Evolutionary conservation across 2,797 vertebrate genomes (phyloP), one percentile per base, ranked within the genome.

Genomic region (Crenichthys baileyi): DNA sequence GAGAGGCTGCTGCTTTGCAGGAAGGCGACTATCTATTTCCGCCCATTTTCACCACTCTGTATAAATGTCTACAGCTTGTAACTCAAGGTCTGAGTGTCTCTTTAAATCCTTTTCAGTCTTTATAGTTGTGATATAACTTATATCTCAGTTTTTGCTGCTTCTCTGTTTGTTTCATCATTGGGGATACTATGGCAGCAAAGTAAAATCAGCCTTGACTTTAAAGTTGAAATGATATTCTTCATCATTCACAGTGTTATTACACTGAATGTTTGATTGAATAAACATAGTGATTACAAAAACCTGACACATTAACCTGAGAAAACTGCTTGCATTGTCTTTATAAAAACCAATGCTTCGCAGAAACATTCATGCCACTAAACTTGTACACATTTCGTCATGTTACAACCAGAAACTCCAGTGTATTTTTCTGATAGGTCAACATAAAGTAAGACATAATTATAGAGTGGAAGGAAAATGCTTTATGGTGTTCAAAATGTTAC

Each of bases 11-110:
- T 61, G 51, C 18, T 68, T 81, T 80, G 60, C 74, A 73, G 75
- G 73, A 87, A 85, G 83, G 70, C 82, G 82, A 71, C 79, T 60
- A 70, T 82, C 79, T 58, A 72, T 78, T 83, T 89, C 31, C 76
- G 58, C 70, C 82, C 7, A 1, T 70, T 74, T 58, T 58, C 70
- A n/a, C 18, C 76, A n/a, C 29, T 11, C 1, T 58, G 63, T 71
- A 22, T 24, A 3, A 41, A 76, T n/a, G 39, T 68, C 12, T 26
- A 7, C 46, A 44, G 41, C 58, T 75, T 73, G 70, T 18, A 73
- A 29, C 39, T 61, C 4, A 18, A 46, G 15, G 1, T 58, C 24
- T 55, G 20, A 44, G 6, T 46, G 24, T 29, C n/a, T 60, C n/a
- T 60, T 60, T 29, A 29, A 29, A 60, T 26, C 26, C 8, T 13